Evolutionary conservation across 2,113 vertebrate genomes (phyloP).

Genomic region (Ochotona curzoniae): DNA sequence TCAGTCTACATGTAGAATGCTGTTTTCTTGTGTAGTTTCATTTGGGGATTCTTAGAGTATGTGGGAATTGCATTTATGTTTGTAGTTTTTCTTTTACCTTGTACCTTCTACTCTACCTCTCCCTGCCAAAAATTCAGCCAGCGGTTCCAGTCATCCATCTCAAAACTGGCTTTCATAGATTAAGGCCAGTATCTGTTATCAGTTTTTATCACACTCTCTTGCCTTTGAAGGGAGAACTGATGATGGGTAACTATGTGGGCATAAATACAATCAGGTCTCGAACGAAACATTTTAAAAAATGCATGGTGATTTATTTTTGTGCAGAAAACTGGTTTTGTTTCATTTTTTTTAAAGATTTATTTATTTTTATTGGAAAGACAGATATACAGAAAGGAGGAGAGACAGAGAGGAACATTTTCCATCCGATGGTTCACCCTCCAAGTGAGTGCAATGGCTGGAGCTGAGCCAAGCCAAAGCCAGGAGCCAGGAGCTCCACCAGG

Average conservation of each 20-base stretch:
- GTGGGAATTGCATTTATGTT: neutral
- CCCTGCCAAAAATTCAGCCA: neutral
- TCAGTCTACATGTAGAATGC: neutral
- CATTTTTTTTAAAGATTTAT: too few species aligned
- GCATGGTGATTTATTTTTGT: neutral
- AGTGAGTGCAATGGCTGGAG: too few species aligned
- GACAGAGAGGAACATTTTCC: too few species aligned
- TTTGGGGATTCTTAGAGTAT: neutral
- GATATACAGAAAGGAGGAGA: too few species aligned
- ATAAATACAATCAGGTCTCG: slow-evolving; percentile 87
- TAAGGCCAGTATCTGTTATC: neutral
- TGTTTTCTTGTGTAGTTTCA: neutral
- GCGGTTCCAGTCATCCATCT: neutral
- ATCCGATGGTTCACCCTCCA: too few species aligned
- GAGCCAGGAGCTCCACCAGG: too few species aligned
- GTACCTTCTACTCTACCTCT: neutral
- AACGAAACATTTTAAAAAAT: too few species aligned
- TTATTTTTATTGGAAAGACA: too few species aligned
- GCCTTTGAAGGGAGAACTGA: neutral
- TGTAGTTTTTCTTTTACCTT: neutral
- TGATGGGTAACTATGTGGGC: neutral
- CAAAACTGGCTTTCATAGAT: neutral
- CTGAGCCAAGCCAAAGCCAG: too few species aligned
- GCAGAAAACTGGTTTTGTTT: slow-evolving; percentile 24
- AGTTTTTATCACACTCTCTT: neutral